These are phyloP conservation scores for Pterostichus madidus DNA, from an alignment of 2,888 invertebrate species.

Conservation along the genomic window DNA sequence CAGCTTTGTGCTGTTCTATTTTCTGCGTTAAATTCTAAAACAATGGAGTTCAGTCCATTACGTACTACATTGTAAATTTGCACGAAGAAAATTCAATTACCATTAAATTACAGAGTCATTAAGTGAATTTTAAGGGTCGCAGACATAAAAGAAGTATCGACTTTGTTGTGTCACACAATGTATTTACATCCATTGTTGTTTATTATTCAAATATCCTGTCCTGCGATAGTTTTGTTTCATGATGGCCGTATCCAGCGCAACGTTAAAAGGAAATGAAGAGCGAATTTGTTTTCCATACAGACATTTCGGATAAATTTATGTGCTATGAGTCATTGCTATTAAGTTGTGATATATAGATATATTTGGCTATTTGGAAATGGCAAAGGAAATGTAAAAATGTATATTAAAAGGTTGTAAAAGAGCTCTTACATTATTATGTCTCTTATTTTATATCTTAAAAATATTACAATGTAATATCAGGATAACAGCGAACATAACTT, in stretches of 20 bases:
- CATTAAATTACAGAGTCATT: constrained; percentile 62
- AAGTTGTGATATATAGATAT: constrained; percentile 13
- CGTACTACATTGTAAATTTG: constrained; percentile 32
- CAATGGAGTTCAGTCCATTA: constrained; percentile 69
- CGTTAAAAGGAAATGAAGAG: constrained; percentile 55
- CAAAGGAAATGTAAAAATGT: constrained; percentile 19
- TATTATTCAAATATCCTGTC: constrained; percentile 62
- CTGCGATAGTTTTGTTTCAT: constrained; percentile 25
- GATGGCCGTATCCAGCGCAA: constrained; percentile 7
- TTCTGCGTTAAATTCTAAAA: constrained; percentile 11
- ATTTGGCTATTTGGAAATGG: constrained; percentile 18
- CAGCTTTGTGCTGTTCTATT: constrained; percentile 14
- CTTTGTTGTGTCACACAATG: constrained; percentile 37
- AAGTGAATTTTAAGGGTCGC: constrained; percentile 64
- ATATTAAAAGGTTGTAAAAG: constrained; percentile 17
- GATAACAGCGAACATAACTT: constrained; percentile 25
- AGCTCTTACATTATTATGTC: constrained; percentile 8
- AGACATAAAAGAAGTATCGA: constrained; percentile 60
- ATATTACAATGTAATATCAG: constrained; percentile 26
- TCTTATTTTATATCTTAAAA: constrained; percentile 38
- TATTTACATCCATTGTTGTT: constrained; percentile 36
- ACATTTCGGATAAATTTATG: constrained; percentile 9
- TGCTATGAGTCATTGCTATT: constrained; percentile 3
- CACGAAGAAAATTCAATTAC: constrained; percentile 60
- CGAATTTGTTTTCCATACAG: constrained; percentile 47